Evolutionary conservation across 2,113 vertebrate genomes (phyloP).

Genomic region (Arvicanthis niloticus): DNA sequence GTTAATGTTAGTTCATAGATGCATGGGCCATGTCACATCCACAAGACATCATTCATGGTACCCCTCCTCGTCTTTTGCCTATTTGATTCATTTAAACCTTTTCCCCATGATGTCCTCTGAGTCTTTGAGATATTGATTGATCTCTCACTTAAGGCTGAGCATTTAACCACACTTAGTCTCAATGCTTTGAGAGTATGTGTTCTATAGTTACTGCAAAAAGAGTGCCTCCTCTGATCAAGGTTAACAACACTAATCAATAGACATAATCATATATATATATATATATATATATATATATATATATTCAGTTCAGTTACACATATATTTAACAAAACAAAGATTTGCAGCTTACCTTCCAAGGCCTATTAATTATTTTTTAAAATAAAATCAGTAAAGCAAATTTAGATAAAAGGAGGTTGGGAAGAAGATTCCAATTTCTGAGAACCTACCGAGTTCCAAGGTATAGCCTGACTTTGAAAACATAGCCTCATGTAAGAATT

Average conservation of each 20-base stretch:
- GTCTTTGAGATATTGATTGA: not conserved
- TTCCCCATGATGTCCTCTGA: too few species aligned
- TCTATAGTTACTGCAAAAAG: not conserved
- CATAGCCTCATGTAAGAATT: not conserved
- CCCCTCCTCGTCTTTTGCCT: not conserved
- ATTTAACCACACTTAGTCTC: not conserved
- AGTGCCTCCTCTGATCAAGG: not conserved
- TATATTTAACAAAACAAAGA: not conserved
- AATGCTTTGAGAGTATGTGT: not conserved
- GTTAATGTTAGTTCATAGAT: not conserved
- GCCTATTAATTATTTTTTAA: not conserved
- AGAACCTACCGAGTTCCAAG: not conserved
- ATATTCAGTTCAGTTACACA: too few species aligned
- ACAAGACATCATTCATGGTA: not conserved
- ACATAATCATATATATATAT: too few species aligned
- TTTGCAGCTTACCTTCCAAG: too few species aligned
- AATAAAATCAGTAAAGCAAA: not conserved
- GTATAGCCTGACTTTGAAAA: not conserved
- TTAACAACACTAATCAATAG: not conserved
- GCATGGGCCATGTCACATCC: not conserved
- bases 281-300: rapidly evolving
- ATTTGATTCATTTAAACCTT: too few species aligned
- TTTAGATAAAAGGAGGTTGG: not conserved
- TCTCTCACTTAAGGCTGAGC: not conserved
- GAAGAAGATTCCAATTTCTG: not conserved